Evolutionary conservation across 2,888 invertebrate genomes (phyloP).

Genomic region (Tigriopus californicus): DNA sequence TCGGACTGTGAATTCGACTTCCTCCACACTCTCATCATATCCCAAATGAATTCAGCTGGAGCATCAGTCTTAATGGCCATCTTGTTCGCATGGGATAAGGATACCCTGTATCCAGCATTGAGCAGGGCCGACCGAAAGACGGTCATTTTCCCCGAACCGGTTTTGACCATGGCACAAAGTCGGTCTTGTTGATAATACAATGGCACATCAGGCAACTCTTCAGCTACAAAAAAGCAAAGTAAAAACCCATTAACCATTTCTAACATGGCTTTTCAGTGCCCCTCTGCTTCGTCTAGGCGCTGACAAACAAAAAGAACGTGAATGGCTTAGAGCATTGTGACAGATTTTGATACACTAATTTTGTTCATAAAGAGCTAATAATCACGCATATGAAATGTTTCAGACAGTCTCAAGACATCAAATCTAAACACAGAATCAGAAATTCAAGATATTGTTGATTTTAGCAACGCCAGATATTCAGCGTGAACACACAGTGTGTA

Average conservation of each 20-base stretch:
- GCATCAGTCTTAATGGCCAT: conserved; percentile 83
- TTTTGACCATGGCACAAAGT: conserved; percentile 49
- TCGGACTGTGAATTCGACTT: background rate
- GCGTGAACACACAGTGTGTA: no score
- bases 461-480: no score
- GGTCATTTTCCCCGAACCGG: conserved; percentile 47
- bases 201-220: conserved; percentile 66
- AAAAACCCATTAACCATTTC: no score
- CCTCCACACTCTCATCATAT: conserved; percentile 61
- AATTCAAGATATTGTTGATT: no score
- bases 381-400: no score
- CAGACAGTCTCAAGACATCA: no score
- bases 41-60: conserved; percentile 69
- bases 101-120: conserved; percentile 72
- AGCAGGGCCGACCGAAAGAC: conserved; percentile 62
- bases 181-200: conserved; percentile 69
- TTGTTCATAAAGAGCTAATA: no score
- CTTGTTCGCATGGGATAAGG: conserved; percentile 71
- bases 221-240: conserved; percentile 26
- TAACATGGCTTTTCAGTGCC: background rate
- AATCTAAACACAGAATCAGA: no score
- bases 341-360: no score
- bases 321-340: no score
- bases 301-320: background rate
- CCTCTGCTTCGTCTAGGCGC: no score